phyloP scores from a whole-genome alignment of 2,113 vertebrate species.

The Herpailurus yagouaroundi region DNA sequence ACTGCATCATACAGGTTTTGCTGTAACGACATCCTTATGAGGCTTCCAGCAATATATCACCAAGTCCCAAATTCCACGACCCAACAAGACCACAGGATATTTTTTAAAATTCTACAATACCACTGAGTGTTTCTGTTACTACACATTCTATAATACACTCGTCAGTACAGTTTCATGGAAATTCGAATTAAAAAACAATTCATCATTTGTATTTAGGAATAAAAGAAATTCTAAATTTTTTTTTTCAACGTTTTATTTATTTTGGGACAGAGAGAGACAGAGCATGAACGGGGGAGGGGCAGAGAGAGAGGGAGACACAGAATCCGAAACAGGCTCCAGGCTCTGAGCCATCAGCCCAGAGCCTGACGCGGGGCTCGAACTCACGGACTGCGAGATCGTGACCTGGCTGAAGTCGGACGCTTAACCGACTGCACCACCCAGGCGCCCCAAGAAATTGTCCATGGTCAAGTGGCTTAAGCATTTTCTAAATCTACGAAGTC shows the following conservation, averaged over 20 bases:
- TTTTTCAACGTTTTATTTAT: no score
- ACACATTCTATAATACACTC: not conserved
- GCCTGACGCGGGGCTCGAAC: no score
- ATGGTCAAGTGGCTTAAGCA: not conserved
- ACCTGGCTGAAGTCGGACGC: no score
- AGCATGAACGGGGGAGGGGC: no score
- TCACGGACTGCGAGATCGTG: no score
- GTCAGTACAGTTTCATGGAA: not conserved
- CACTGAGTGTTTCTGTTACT: not conserved
- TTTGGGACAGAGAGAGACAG: no score
- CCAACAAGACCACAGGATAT: not conserved
- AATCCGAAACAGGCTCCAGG: no score
- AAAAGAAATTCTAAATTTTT: not conserved
- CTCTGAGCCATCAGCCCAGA: no score
- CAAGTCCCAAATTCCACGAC: not conserved
- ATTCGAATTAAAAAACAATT: conserved; percentile 5
- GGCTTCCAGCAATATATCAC: not conserved
- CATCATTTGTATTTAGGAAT: not conserved
- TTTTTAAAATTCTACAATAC: not conserved
- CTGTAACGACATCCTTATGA: not conserved
- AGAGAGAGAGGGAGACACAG: no score
- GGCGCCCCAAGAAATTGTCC: no score
- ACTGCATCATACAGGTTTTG: not conserved
- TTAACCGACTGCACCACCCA: no score
- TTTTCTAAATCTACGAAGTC: not conserved